Conservation (phyloP, 1,140 invertebrate species). For the Caenorhabditis tropicalis region DNA sequence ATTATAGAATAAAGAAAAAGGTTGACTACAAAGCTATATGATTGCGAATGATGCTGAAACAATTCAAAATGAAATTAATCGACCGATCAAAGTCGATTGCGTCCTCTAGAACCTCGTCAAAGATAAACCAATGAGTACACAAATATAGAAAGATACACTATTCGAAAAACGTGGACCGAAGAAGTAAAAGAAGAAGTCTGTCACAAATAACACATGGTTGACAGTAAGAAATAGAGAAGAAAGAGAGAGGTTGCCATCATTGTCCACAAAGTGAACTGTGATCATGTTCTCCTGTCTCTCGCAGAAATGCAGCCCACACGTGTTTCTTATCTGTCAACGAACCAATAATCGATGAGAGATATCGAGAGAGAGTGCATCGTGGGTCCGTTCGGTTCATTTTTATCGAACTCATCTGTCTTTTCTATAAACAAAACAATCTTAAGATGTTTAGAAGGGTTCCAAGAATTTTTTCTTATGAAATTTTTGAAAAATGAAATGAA, state of each 20-base stretch:
- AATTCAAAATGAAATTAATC: background rate
- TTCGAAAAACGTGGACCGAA: slow-evolving; percentile 3
- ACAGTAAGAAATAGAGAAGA: background rate
- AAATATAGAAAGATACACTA: background rate
- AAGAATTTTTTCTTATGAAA: too few species aligned
- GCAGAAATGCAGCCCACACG: background rate
- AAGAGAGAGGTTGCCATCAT: background rate
- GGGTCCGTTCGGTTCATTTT: background rate
- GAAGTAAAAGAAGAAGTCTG: background rate
- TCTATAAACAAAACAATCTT: too few species aligned
- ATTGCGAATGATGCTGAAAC: background rate
- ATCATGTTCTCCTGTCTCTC: slow-evolving; percentile 38
- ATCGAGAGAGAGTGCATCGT: background rate
- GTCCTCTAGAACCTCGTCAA: background rate
- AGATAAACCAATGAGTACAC: background rate
- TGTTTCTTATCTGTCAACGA: slow-evolving; percentile 26
- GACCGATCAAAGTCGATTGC: background rate
- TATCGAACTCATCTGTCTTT: background rate
- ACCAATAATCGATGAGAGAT: slow-evolving; percentile 9
- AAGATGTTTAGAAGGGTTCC: too few species aligned
- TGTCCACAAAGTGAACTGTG: slow-evolving; percentile 34
- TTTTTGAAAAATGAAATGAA: too few species aligned
- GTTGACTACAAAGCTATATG: background rate
- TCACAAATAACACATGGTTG: slow-evolving; percentile 22
- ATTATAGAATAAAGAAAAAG: background rate